Evolutionary conservation across 2,888 invertebrate genomes (phyloP), one percentile per base, ranked within the genome.

Genomic region (Drosophila macrospina): DNA sequence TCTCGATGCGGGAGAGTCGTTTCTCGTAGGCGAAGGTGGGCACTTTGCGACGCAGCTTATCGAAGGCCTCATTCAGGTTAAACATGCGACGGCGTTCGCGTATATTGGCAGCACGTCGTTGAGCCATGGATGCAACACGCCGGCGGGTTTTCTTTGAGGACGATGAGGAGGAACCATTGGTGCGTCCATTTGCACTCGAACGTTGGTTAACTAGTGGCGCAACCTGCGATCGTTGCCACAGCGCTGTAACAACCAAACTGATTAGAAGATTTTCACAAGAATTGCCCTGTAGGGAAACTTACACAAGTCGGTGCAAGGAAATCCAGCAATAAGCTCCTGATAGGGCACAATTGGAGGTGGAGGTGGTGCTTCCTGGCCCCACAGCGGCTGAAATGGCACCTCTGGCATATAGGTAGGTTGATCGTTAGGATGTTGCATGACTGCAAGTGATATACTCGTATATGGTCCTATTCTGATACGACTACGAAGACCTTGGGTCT

Each of bases 11-110:
- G 0, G 98, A 98, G 1, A 99, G 94, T 0, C 98, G 95, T 91
- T 98, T 98, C 92, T 99, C 98, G 91, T 98, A 98, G 0, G 98
- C 98, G 89, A 99, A 99, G 0, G 98, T 98, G 16, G 98, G 98
- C 80, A 96, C 96, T 94, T 98, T 98, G 88, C 98, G 94, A 26
- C 98, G 93, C 39, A 99, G 93, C 90, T 97, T 97, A 91, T 98
- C 98, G 88, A 99, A 99, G 0, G 98, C 98, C 91, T 98, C 98
- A 91, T 98, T 99, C 71, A 98, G 93, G 92, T 98, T 98, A 91
- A 97, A 98, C 98, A 99, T 98, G 72, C 98, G 94, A 20, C 98
- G 94, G 52, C 98, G 93, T 92, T 99, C 98, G 3, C 98, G 94
- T 73, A 98, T 98, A 92, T 98, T 98, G 26, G 98, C 98, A 0